These are phyloP conservation scores for Natrix natrix DNA, from an alignment of 2,797 vertebrate genomes.

Conservation along the genomic window DNA sequence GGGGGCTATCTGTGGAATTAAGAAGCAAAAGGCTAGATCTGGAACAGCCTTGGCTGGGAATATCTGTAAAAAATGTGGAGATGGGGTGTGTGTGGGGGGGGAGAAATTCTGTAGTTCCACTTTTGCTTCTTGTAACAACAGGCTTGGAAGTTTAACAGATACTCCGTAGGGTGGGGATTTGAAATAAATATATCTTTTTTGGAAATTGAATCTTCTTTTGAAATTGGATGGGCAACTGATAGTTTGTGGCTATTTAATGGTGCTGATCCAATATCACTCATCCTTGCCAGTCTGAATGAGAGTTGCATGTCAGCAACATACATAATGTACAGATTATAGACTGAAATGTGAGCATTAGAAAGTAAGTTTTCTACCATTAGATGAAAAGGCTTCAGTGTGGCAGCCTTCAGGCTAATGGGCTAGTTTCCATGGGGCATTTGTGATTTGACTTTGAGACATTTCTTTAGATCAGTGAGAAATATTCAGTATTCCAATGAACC, in stretches of 20 bases:
- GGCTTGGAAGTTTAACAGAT: not conserved
- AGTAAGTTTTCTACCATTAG: not conserved
- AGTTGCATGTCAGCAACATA: not conserved
- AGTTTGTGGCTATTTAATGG: not conserved
- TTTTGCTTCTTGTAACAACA: not conserved
- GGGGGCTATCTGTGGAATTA: not conserved
- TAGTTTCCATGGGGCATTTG: not conserved
- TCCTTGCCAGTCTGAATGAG: not conserved
- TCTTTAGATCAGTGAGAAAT: not conserved
- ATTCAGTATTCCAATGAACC: conserved; percentile 15
- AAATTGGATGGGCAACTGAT: not conserved
- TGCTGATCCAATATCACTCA: not conserved
- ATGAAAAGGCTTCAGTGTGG: not conserved
- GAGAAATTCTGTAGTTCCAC: not conserved
- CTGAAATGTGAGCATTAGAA: not conserved
- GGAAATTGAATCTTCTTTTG: not conserved
- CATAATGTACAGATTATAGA: not conserved
- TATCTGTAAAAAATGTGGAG: not conserved
- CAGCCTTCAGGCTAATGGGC: not conserved
- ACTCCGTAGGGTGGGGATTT: not conserved
- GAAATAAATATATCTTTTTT: not conserved
- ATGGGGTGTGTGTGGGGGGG: not conserved
- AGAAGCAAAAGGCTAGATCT: not conserved
- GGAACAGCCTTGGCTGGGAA: not conserved
- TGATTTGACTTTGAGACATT: conserved; percentile 25